Conservation (phyloP, 2,888 invertebrate species). For the Drosophila quinaria region DNA sequence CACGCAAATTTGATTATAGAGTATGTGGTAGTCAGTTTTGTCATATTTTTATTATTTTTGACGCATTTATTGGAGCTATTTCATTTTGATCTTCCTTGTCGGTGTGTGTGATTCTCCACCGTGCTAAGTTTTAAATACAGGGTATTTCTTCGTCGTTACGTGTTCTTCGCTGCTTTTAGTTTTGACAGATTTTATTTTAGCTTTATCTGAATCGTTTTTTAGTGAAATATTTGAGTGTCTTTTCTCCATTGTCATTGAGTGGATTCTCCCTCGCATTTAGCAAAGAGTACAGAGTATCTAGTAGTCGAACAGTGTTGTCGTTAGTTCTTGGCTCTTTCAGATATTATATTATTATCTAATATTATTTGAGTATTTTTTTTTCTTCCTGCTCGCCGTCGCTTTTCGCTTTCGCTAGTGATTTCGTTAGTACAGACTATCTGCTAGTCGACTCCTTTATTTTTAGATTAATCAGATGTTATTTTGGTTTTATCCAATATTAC, state of each 20-base stretch:
- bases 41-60: conserved; percentile 22
- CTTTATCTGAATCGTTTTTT: conserved; percentile 34
- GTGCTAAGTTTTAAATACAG: not conserved
- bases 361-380: too few species aligned
- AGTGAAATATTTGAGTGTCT: conserved; percentile 18
- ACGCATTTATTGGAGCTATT: conserved; percentile 6
- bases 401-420: too few species aligned
- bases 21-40: too few species aligned
- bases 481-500: too few species aligned
- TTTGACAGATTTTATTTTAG: conserved; percentile 46
- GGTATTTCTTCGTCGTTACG: not conserved
- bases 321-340: too few species aligned
- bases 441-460: too few species aligned
- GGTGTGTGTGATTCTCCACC: not conserved
- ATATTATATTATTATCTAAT: too few species aligned
- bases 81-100: not conserved
- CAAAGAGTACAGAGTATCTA: not conserved
- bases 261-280: not conserved
- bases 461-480: too few species aligned
- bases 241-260: not conserved
- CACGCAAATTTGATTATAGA: too few species aligned
- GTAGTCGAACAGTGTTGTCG: too few species aligned
- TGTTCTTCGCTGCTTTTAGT: conserved; percentile 31
- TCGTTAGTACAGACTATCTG: too few species aligned
- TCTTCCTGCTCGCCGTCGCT: too few species aligned